phyloP scores from a whole-genome alignment of 1,140 invertebrate genomes.

The Drosophila gunungcola region DNA sequence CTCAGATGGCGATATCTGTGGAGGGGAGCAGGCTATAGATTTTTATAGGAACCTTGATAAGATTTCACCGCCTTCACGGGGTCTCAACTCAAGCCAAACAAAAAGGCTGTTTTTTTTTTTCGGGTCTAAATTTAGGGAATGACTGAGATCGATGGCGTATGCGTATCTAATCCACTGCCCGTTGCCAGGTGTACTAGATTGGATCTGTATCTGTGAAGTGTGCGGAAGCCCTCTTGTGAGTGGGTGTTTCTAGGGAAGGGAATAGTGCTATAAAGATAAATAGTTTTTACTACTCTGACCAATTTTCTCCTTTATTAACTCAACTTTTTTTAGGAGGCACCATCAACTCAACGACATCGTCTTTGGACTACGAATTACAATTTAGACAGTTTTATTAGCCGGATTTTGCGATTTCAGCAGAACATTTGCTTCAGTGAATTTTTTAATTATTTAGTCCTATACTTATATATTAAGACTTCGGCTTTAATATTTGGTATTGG shows the following conservation, averaged over 20 bases:
- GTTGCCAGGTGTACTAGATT: slow-evolving; percentile 31
- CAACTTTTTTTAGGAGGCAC: too few species aligned
- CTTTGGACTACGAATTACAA: too few species aligned
- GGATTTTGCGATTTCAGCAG: too few species aligned
- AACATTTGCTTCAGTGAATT: too few species aligned
- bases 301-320: too few species aligned
- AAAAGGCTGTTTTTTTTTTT: slow-evolving; percentile 3
- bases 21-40: slow-evolving; percentile 18
- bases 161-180: slow-evolving; percentile 23
- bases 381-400: too few species aligned
- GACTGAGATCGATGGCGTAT: slow-evolving; percentile 16
- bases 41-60: slow-evolving; percentile 22
- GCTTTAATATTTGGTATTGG: too few species aligned
- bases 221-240: not conserved
- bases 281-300: too few species aligned
- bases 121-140: slow-evolving; percentile 10
- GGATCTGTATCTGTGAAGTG: slow-evolving; percentile 7
- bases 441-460: too few species aligned
- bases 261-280: too few species aligned
- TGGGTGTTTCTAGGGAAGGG: not conserved
- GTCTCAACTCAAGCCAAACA: slow-evolving; percentile 11
- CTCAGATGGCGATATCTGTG: slow-evolving; percentile 24
- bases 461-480: too few species aligned
- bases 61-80: slow-evolving; percentile 14
- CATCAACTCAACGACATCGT: too few species aligned